Percentiles rank a stretch among this genome's conserved stretches.
Evolutionary conservation across 1,140 invertebrate genomes (phyloP).

Genomic region (Vollenhovia emeryi): DNA sequence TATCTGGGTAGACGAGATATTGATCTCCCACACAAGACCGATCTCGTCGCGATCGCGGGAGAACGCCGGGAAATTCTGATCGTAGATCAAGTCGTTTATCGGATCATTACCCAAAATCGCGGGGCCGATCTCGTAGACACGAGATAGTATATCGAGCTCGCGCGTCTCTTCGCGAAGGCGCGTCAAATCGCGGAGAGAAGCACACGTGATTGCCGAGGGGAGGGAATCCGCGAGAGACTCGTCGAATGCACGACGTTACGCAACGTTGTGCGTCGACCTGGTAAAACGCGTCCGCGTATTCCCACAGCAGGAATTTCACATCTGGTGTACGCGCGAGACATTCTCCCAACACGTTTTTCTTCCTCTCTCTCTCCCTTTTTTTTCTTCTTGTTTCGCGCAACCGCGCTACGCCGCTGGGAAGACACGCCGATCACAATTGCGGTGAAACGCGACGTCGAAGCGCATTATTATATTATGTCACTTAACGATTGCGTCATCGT

Average conservation of each 20-base stretch:
- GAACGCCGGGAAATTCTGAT: neutral
- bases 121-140: too few relatives aligned
- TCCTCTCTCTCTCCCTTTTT: too few relatives aligned
- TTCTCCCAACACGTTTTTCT: conserved; percentile 17
- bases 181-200: conserved; percentile 23
- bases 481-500: conserved; percentile 18
- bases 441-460: neutral
- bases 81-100: neutral
- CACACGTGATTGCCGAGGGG: neutral
- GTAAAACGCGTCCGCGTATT: conserved; percentile 37
- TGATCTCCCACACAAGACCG: neutral
- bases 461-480: conserved; percentile 24
- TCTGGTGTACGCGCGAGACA: conserved; percentile 19
- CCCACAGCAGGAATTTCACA: conserved; percentile 46
- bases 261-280: conserved; percentile 32
- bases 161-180: neutral
- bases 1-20: too few relatives aligned
- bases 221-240: conserved; percentile 2
- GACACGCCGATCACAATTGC: conserved; percentile 13
- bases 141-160: too few relatives aligned
- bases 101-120: conserved; percentile 54
- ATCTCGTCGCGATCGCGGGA: neutral
- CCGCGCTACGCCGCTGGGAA: conserved; percentile 4
- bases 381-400: neutral
- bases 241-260: conserved; percentile 24